Percentiles rank a stretch among this genome's conserved stretches.
Evolutionary conservation across 2,113 vertebrate genomes (phyloP).

Genomic region (Channa argus): DNA sequence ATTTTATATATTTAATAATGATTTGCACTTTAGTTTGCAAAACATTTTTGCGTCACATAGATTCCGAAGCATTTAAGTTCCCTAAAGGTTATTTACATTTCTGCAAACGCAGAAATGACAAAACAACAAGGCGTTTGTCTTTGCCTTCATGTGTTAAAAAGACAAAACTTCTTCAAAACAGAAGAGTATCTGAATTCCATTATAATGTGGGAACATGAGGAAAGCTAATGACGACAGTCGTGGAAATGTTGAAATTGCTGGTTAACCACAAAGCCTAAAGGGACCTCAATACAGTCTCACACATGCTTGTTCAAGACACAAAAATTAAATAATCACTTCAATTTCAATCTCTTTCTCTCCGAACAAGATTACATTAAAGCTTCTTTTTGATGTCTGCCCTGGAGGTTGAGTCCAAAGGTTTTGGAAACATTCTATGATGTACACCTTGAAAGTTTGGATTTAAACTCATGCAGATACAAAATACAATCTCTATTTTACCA

Average conservation of each 20-base stretch:
- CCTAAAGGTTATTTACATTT: neutral
- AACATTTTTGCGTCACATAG: neutral
- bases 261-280: slow-evolving; percentile 58
- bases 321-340: slow-evolving; percentile 69
- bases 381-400: slow-evolving; percentile 67
- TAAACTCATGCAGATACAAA: slow-evolving; percentile 53
- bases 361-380: slow-evolving; percentile 65
- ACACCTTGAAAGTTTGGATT: slow-evolving; percentile 66
- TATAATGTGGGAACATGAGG: neutral
- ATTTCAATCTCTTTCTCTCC: slow-evolving; percentile 66
- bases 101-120: neutral
- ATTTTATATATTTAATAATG: too few relatives aligned
- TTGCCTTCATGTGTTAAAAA: neutral
- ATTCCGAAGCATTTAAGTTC: neutral
- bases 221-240: slow-evolving; percentile 41
- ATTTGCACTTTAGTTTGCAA: neutral
- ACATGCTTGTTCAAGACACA: slow-evolving; percentile 41
- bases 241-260: slow-evolving; percentile 54
- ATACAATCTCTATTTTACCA: slow-evolving; percentile 53
- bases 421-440: slow-evolving; percentile 51
- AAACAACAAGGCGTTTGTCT: neutral
- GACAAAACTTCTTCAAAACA: slow-evolving; percentile 16
- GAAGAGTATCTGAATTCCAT: slow-evolving; percentile 25
- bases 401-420: slow-evolving; percentile 43
- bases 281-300: slow-evolving; percentile 44